Base-by-base conservation (phyloP, 1,140 invertebrate species). In the Caenorhabditis remanei region DNA sequence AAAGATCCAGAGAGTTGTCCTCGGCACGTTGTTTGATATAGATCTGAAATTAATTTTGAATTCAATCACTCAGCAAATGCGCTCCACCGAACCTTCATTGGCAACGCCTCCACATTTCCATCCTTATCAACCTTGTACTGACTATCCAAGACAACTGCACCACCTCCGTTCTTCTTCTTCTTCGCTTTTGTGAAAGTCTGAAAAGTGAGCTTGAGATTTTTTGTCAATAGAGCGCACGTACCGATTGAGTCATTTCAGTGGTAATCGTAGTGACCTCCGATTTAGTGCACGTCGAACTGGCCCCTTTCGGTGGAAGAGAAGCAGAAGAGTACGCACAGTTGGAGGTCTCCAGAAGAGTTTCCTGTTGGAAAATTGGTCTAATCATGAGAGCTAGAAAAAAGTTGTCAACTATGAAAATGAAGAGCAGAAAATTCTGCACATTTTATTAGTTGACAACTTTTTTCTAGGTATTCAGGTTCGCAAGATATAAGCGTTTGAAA, bases 1-100 rank as follows among this genome's bases (percentile, higher is more conserved):
- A n/a, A 8, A 79, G 8, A 24, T 79, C 46, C 71, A 79, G n/a
- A 21, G 71, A 79, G 46, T 11, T n/a, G 46, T 79, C 71, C 14
- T 53, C 71, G n/a, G 14, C 46, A 50, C n/a, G 46, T 24, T 79
- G 71, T 53, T 79, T 79, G 46, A 79, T 24, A 21, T 79, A 79
- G 71, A 79, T 32, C 71, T 79, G 46, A 9, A 79, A 79, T 11
- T 13, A 0, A 32, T 53, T 53, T 53, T 53, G 2, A 8, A 11
- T 32, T 32, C 32, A 32, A 32, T 32, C 32, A 21, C 13, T 21
- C 21, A 24, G 19, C 3, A 24, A 21, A 21, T 46, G 11, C 4
- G 21, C 65, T 43, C 41, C 9, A 32, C 6, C 16, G 11, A 4
- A 43, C 71, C 71, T 50, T 79, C 71, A 79, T 79, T n/a, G 71